Evolutionary conservation across 1,140 invertebrate species (phyloP), one percentile per base, ranked within the genome.

Genomic region (Drosophila tsacasi): DNA sequence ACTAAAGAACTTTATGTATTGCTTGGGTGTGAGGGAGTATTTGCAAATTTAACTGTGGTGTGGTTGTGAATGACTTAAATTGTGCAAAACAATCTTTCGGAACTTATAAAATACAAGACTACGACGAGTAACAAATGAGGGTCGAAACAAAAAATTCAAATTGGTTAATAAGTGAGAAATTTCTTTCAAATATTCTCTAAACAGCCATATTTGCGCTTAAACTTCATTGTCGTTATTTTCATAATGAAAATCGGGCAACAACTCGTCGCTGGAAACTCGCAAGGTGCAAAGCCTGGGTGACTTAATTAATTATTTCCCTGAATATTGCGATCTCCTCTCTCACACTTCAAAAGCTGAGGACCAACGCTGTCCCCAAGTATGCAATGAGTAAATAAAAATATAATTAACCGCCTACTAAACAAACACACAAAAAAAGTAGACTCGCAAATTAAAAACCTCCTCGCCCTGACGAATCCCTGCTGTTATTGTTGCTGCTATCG

Each of bases 161-260:
- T 81, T 89, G 64, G 64, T 83, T 87, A 87, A 85, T 85, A 87
- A 77, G 79, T 81, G 79, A 91, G 77, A 79, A 91, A 64, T 79
- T 79, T 73, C 76, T 92, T 91, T 92, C 91, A 92, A 92, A 92
- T 92, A 92, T 92, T 92, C 69, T 90, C 76, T 91, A 92, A 92
- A 92, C 91, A 91, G 85, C 91, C 91, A 92, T 91, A 83, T 92
- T 92, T 92, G 91, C 91, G 91, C 91, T 92, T 92, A 91, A 92
- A 92, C 85, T 92, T 92, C 91, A 92, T 92, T 91, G 92, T 92
- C 71, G 83, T 77, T 84, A 91, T 87, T 91, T 92, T 92, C 91
- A 92, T 92, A 77, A 74, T 90, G 81, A 87, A 91, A 90, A 90
- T 79, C 35, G 57, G 83, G 84, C 76, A 81, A 78, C 77, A 80